Base-by-base conservation (phyloP, 2,797 vertebrate species). In the Coregonus sp. region DNA sequence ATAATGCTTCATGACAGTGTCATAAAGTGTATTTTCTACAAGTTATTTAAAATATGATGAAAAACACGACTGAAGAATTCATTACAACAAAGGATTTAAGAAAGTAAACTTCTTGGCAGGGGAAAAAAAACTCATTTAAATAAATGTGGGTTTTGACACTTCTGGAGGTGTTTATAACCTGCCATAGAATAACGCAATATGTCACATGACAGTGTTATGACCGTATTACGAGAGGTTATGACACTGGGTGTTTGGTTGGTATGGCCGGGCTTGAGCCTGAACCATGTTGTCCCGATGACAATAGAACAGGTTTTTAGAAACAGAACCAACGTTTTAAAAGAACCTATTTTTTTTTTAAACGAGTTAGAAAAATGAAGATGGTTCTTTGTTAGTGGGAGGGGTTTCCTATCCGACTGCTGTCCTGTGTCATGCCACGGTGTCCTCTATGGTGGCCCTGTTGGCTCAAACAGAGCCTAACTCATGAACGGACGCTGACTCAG, bases 321-420 rank as follows among this genome's bases (percentile, higher is more conserved):
- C 78, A 81, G 79, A 89, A 90, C 86, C 77, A 78, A 83, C 84
- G 80, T 75, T 70, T 70, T 79, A 40, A 78, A 77, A 85, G 88
- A 89, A 88, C 83, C 80, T 80, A 79, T 92, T 93, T 91, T 92
- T 92, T 93, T 91, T 92, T 80, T 75, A 89, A 80, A 83, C 84
- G 83, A 77, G 75, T 78, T 77, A 75, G 74, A 25, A 79, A 87
- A 81, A 74, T 77, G 33, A 86, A 79, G 83, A 88, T 59, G 76
- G 4, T 56, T 92, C 92, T 87, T 88, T 29, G 65, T 85, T 81
- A 81, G 35, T 40, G 87, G 83, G 37, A 40, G 87, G 75, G 81
- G 84, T 85, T 90, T 86, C 87, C 88, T 87, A 86, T 78, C 70
- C 79, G 87, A 68, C 80, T 75, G 77, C 76, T 70, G 71, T 67